These are phyloP conservation scores for Charina bottae DNA, from an alignment of 2,113 vertebrate species.

Conservation along the genomic window DNA sequence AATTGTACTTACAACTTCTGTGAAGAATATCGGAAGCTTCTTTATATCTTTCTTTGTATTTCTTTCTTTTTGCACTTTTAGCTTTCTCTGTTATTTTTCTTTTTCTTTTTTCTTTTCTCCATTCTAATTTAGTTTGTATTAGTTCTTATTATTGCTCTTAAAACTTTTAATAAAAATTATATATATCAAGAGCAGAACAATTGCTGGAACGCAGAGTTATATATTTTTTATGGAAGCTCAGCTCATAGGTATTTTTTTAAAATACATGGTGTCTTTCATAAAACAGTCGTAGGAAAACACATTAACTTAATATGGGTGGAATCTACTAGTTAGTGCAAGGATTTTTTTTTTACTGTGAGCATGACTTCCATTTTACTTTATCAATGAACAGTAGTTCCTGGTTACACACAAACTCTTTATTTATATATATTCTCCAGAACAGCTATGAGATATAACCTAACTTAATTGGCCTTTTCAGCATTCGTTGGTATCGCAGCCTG, in stretches of 20 bases:
- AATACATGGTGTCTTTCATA: not conserved
- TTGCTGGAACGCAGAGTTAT: not conserved
- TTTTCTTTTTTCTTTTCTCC: no score
- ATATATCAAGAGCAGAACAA: not conserved
- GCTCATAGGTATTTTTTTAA: not conserved
- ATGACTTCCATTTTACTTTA: not conserved
- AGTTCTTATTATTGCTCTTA: no score
- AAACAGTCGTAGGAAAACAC: not conserved
- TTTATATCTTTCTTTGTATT: no score
- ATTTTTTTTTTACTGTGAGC: not conserved
- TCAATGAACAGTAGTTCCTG: not conserved
- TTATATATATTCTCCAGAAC: not conserved
- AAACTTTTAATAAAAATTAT: no score
- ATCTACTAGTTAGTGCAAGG: not conserved
- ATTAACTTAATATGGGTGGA: not conserved
- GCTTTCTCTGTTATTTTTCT: no score
- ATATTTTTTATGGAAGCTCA: not conserved
- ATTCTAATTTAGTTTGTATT: no score
- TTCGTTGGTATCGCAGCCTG: slow-evolving; percentile 90
- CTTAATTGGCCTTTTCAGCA: slow-evolving; percentile 78
- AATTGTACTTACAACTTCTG: no score
- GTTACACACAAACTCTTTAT: not conserved
- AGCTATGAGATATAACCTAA: slow-evolving; percentile 16
- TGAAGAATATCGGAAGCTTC: no score
- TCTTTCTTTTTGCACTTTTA: no score